A percentile compares a stretch with the other conserved stretches of the same genome.
Conservation (phyloP, 2,888 invertebrate species). For the Podotricha telesiphe region DNA sequence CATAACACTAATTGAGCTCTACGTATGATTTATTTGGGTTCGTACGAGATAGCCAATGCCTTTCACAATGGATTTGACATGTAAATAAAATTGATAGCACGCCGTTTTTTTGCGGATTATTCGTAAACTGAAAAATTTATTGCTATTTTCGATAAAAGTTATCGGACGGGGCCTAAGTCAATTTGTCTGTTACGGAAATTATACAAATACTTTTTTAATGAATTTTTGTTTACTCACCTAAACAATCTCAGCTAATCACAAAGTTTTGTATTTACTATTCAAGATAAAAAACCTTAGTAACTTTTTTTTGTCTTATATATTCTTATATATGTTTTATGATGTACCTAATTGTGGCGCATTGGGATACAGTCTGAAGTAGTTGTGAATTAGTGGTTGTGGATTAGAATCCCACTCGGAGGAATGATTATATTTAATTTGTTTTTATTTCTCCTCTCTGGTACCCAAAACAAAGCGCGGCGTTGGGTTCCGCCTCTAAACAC, state of each 20-base stretch:
- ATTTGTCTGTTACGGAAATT: constrained; percentile 14
- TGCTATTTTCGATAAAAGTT: constrained; percentile 25
- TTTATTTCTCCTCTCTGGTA: too few relatives aligned
- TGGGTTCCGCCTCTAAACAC: too few relatives aligned
- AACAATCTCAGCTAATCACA: background rate
- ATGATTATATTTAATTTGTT: too few relatives aligned
- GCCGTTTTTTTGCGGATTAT: constrained; percentile 37
- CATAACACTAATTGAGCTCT: constrained; percentile 67
- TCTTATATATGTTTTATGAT: too few relatives aligned
- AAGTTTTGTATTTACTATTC: too few relatives aligned
- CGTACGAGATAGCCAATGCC: constrained; percentile 52
- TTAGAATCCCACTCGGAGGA: too few relatives aligned
- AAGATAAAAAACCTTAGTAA: too few relatives aligned
- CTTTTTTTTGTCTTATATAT: too few relatives aligned
- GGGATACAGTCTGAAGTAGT: too few relatives aligned
- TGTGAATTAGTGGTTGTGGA: too few relatives aligned
- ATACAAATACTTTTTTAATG: constrained; percentile 3
- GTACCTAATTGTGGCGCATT: too few relatives aligned
- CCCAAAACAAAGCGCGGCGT: too few relatives aligned
- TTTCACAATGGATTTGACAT: constrained; percentile 58
- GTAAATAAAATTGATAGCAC: constrained; percentile 58
- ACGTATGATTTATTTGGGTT: constrained; percentile 66
- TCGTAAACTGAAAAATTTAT: constrained; percentile 39
- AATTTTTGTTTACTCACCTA: background rate
- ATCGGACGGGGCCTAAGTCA: constrained; percentile 13